Percentiles rank a stretch among this genome's conserved stretches.
These are phyloP conservation scores for Steinernema feltiae DNA, from an alignment of 1,140 invertebrate species.

Conservation along the genomic window DNA sequence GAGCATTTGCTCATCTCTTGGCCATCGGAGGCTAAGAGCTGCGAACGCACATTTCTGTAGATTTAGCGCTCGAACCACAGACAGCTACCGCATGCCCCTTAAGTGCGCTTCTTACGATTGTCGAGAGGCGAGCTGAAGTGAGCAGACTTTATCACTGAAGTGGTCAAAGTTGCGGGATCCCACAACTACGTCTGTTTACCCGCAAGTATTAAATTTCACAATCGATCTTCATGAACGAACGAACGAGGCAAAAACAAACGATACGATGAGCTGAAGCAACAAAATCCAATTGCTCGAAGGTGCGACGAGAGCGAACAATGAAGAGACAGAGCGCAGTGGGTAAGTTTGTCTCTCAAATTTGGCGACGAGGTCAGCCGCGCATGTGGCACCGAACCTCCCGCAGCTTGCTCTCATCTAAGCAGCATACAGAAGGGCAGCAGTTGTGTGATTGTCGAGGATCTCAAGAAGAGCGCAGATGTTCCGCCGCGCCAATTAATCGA, in stretches of 20 bases:
- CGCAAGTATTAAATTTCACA: not conserved
- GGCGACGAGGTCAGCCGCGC: not conserved
- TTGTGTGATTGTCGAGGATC: not conserved
- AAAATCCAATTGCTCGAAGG: not conserved
- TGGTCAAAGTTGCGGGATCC: not conserved
- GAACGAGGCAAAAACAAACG: too few species aligned
- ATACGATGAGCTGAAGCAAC: not conserved
- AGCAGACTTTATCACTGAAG: not conserved
- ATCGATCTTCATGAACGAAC: not conserved
- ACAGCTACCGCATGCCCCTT: not conserved
- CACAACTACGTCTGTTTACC: not conserved
- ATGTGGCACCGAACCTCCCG: not conserved
- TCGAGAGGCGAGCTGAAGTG: not conserved
- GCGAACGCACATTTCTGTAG: not conserved
- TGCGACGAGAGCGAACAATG: too few species aligned
- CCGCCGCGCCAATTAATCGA: not conserved
- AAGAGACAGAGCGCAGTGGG: not conserved
- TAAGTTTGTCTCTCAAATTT: not conserved
- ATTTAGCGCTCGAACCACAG: not conserved
- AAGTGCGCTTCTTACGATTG: not conserved
- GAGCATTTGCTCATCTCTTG: not conserved
- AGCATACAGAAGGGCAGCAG: not conserved
- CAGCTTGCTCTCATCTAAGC: not conserved
- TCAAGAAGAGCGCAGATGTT: constrained; percentile 3
- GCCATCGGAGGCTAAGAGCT: not conserved